Conservation (phyloP, 2,113 vertebrate species). For the Lipotes vexillifer region DNA sequence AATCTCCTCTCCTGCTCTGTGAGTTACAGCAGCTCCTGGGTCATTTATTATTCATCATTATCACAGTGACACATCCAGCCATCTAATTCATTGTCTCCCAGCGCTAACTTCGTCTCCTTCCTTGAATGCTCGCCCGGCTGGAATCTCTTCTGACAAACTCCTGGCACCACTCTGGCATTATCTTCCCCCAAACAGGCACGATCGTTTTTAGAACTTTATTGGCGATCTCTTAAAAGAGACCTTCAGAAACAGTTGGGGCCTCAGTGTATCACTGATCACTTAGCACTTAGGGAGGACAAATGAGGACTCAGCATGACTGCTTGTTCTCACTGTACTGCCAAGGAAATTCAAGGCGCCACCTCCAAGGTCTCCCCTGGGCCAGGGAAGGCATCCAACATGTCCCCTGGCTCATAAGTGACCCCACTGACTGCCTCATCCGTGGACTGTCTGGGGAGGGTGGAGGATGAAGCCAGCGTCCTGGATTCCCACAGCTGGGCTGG, state of each 20-base stretch:
- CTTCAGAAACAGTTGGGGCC: constrained; percentile 9
- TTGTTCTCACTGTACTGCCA: rapidly evolving
- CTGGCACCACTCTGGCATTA: not conserved
- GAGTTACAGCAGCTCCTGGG: not conserved
- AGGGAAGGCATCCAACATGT: rapidly evolving
- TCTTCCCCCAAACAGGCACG: constrained; percentile 19
- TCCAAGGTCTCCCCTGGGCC: rapidly evolving
- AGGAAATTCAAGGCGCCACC: not conserved
- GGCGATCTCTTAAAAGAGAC: not conserved
- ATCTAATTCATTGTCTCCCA: constrained; percentile 14
- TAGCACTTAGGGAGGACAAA: not conserved
- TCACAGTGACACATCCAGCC: not conserved
- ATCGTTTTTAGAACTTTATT: not conserved
- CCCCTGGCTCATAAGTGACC: not conserved
- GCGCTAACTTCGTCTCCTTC: not conserved
- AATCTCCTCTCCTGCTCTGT: not conserved
- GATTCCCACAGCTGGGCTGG: not conserved
- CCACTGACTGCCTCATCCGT: rapidly evolving
- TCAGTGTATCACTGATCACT: not conserved
- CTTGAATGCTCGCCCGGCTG: not conserved
- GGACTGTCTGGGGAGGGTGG: not conserved
- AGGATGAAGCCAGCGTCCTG: not conserved
- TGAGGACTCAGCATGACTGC: not conserved
- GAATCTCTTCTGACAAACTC: constrained; percentile 39
- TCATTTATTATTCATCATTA: constrained; percentile 28